phyloP scores from a whole-genome alignment of 2,797 vertebrate genomes.

The Hapalemur alaotrensis region DNA sequence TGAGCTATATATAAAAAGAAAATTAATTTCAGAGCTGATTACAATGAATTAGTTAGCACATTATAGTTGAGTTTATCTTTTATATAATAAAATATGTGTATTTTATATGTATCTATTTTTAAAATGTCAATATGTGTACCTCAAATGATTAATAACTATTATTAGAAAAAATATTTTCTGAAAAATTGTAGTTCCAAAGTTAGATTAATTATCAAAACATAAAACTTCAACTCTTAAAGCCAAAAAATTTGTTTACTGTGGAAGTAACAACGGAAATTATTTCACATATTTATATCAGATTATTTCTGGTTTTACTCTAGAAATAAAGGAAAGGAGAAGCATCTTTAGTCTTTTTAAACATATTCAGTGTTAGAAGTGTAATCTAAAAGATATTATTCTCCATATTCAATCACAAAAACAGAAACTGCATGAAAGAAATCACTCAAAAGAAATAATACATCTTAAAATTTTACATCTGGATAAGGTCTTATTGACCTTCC shows the following conservation, averaged over 20 bases:
- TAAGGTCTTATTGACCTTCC: neutral
- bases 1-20: neutral
- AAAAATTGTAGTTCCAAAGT: neutral
- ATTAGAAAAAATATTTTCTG: neutral
- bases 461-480: neutral
- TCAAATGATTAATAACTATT: neutral
- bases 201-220: neutral
- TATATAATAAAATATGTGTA: neutral
- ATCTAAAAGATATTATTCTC: neutral
- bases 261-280: neutral
- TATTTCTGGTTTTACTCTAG: neutral
- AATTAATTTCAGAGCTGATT: neutral
- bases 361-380: neutral
- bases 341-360: neutral
- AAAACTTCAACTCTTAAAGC: neutral
- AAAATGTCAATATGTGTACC: neutral
- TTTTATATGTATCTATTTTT: slow-evolving; percentile 16
- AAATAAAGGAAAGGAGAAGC: neutral
- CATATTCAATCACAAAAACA: neutral
- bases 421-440: neutral
- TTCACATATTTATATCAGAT: neutral
- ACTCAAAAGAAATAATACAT: neutral
- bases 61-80: neutral
- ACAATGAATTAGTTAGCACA: neutral
- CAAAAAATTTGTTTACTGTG: neutral